Evolutionary conservation across 2,888 invertebrate species (phyloP).

Genomic region (Cabera pusaria): DNA sequence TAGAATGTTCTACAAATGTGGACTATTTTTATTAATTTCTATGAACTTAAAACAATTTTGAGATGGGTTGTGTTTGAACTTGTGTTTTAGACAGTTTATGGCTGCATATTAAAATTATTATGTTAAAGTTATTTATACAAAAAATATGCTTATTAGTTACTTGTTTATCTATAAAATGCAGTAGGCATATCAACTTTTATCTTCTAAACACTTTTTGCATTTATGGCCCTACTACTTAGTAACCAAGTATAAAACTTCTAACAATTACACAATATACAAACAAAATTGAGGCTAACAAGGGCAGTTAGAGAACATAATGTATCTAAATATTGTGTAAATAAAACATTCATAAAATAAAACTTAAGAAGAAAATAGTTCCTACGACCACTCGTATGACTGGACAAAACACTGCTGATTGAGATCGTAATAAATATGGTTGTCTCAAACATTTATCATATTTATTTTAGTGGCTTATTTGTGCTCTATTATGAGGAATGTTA

Average conservation of each 20-base stretch:
- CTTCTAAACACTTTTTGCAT: constrained; percentile 39
- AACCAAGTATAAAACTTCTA: constrained; percentile 29
- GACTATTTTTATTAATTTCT: constrained; percentile 15
- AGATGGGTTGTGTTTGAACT: too few relatives aligned
- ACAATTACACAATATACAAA: constrained; percentile 15
- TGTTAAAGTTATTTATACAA: too few relatives aligned
- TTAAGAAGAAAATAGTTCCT: constrained; percentile 4
- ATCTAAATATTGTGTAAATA: constrained; percentile 1
- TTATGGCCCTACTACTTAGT: constrained; percentile 2
- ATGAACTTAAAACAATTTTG: not conserved
- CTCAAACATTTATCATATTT: constrained; percentile 29
- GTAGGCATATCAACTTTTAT: constrained; percentile 18
- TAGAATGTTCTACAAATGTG: constrained; percentile 7
- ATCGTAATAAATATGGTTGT: constrained; percentile 46
- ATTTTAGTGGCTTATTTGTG: constrained; percentile 27
- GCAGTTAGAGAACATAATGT: constrained; percentile 3
- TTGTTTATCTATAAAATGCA: too few relatives aligned
- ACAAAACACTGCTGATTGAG: constrained; percentile 43
- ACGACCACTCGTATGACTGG: constrained; percentile 24
- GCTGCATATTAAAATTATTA: too few relatives aligned
- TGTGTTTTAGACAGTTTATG: too few relatives aligned
- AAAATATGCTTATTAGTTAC: too few relatives aligned
- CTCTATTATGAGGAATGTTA: constrained; percentile 36
- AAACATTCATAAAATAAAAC: constrained; percentile 2
- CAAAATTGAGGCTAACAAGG: constrained; percentile 11